Evolutionary conservation across 2,113 vertebrate species (phyloP).

Genomic region (Tragelaphus imberbis): DNA sequence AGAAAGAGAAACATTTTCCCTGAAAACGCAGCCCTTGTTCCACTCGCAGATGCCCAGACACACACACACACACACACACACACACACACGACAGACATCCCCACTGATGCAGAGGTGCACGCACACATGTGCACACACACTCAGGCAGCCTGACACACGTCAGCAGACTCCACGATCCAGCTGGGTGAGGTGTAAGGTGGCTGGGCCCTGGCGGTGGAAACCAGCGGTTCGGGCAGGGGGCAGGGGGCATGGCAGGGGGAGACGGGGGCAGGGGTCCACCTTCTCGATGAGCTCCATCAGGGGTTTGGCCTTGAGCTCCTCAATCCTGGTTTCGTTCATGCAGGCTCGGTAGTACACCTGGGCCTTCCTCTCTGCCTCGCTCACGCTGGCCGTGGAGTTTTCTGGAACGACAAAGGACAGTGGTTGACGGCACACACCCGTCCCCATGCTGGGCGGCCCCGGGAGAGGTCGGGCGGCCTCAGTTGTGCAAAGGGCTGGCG

Average conservation of each 20-base stretch:
- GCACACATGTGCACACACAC: background rate
- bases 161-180: background rate
- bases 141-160: background rate
- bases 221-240: background rate
- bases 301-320: slow-evolving; percentile 88
- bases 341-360: slow-evolving; percentile 94
- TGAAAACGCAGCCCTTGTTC: background rate
- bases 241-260: background rate
- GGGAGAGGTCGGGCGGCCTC: background rate
- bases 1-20: background rate
- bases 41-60: background rate
- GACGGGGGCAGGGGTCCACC: slow-evolving; percentile 71
- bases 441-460: background rate
- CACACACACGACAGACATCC: background rate
- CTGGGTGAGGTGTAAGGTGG: background rate
- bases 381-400: slow-evolving; percentile 86
- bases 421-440: background rate
- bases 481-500: background rate
- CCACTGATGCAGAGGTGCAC: background rate
- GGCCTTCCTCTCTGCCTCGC: slow-evolving; percentile 90
- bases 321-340: slow-evolving; percentile 94
- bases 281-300: slow-evolving; percentile 89
- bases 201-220: fast-evolving
- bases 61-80: background rate
- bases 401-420: slow-evolving; percentile 77